Percentiles rank a stretch among this genome's conserved stretches.
Conservation (phyloP, 2,113 vertebrate genomes). For the Ceuthmochares aereus region DNA sequence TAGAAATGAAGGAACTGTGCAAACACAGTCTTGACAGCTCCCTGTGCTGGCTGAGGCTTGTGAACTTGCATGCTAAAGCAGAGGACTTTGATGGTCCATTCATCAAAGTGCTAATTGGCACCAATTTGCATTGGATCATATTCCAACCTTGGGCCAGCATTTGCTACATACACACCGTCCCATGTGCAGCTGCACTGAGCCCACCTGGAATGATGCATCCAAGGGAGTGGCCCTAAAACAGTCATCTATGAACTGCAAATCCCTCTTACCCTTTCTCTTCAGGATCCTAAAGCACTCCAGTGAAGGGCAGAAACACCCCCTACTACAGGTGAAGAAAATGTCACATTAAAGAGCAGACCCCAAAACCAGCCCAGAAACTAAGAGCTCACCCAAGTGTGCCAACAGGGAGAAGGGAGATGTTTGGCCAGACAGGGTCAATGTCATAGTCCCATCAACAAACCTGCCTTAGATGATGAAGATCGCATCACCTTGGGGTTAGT, state of each 20-base stretch:
- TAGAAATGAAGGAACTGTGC: not conserved
- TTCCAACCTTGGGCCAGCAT: not conserved
- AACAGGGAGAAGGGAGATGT: not conserved
- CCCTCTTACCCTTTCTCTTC: not conserved
- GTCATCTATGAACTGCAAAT: not conserved
- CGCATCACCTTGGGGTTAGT: not conserved
- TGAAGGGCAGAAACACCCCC: not conserved
- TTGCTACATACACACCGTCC: not conserved
- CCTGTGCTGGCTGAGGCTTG: fast-evolving
- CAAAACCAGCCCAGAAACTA: not conserved
- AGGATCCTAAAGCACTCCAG: not conserved
- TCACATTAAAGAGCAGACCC: not conserved
- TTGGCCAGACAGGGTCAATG: fast-evolving
- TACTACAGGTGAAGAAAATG: fast-evolving
- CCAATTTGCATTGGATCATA: not conserved
- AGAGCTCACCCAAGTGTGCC: not conserved
- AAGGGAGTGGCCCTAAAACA: not conserved
- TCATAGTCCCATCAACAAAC: not conserved
- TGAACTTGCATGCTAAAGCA: not conserved
- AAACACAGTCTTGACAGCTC: not conserved
- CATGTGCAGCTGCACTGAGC: fast-evolving
- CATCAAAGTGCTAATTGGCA: not conserved
- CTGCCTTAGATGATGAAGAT: not conserved
- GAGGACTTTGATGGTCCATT: not conserved
- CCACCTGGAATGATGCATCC: not conserved